These are phyloP conservation scores for Bradypodion ventrale DNA, from an alignment of 2,797 vertebrate species.

Conservation along the genomic window DNA sequence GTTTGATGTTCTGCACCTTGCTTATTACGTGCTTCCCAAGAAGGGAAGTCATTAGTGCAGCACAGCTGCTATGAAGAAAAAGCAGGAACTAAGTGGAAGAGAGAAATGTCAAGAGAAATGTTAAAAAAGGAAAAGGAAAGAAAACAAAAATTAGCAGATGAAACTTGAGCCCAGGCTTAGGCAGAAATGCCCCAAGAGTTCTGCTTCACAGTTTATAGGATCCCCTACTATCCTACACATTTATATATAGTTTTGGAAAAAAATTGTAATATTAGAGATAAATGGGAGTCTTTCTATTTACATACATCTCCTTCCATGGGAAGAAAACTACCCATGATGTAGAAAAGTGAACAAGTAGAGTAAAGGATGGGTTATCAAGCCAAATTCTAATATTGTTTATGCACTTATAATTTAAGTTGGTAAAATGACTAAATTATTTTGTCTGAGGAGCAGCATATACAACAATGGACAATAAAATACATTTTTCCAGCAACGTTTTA, in stretches of 20 bases:
- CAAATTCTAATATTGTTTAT: not conserved
- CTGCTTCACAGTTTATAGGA: constrained; percentile 48
- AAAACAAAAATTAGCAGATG: constrained; percentile 62
- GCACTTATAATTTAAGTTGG: not conserved
- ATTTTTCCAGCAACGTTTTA: too few relatives aligned
- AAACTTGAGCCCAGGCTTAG: constrained; percentile 57
- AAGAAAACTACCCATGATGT: not conserved
- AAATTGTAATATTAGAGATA: constrained; percentile 55
- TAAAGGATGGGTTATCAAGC: too few relatives aligned
- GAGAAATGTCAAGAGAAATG: constrained; percentile 69
- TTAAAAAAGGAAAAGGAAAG: constrained; percentile 51
- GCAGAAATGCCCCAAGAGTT: constrained; percentile 62
- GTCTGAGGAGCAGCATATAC: not conserved
- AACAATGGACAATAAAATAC: not conserved
- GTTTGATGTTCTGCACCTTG: constrained; percentile 60
- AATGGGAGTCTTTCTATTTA: constrained; percentile 50
- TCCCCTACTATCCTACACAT: constrained; percentile 28
- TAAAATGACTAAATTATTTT: not conserved
- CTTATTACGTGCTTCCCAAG: constrained; percentile 64
- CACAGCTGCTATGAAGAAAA: constrained; percentile 72
- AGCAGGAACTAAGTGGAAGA: constrained; percentile 67
- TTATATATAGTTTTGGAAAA: constrained; percentile 61
- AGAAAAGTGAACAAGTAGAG: not conserved
- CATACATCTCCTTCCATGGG: not conserved
- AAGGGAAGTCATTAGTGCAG: constrained; percentile 73